A percentile compares a stretch with the other conserved stretches of the same genome.
Evolutionary conservation across 2,888 invertebrate genomes (phyloP).

Genomic region (Cynaeus angustus): DNA sequence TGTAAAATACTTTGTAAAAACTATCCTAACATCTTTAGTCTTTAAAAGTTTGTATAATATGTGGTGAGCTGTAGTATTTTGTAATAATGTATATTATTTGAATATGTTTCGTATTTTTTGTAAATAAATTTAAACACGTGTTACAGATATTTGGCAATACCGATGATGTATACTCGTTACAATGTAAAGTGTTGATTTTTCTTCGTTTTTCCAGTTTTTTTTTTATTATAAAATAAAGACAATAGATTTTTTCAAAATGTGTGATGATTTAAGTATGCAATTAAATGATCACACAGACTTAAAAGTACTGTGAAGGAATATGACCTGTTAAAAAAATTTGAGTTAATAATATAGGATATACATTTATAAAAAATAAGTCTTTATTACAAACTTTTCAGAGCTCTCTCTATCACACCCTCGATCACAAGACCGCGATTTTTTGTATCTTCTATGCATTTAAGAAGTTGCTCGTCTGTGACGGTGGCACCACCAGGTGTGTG

Average conservation of each 20-base stretch:
- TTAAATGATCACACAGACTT: slow-evolving; percentile 46
- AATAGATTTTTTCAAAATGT: slow-evolving; percentile 46
- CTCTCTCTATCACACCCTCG: slow-evolving; percentile 69
- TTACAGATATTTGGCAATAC: slow-evolving; percentile 63
- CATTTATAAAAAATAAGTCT: slow-evolving; percentile 50
- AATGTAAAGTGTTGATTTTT: slow-evolving; percentile 48
- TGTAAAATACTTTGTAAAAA: slow-evolving; percentile 57
- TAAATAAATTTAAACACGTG: slow-evolving; percentile 63
- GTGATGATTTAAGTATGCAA: slow-evolving; percentile 41
- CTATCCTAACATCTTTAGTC: slow-evolving; percentile 48
- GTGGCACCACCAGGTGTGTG: slow-evolving; percentile 86
- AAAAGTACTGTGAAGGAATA: slow-evolving; percentile 45
- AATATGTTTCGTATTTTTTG: slow-evolving; percentile 62
- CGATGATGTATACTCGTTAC: slow-evolving; percentile 52
- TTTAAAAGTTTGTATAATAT: slow-evolving; percentile 60
- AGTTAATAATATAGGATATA: slow-evolving; percentile 57
- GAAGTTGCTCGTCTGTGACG: slow-evolving; percentile 75
- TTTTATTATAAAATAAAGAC: slow-evolving; percentile 43
- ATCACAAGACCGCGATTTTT: slow-evolving; percentile 75
- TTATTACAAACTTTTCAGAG: slow-evolving; percentile 53
- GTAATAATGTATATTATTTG: slow-evolving; percentile 66
- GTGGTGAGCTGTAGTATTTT: slow-evolving; percentile 67
- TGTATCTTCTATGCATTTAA: slow-evolving; percentile 77
- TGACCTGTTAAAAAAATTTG: slow-evolving; percentile 55
- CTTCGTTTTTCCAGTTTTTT: slow-evolving; percentile 11